A percentile compares a stretch with the other conserved stretches of the same genome.
These are phyloP conservation scores for Lepidocyrtinus sp. DNA, from an alignment of 2,888 invertebrate species.

Conservation along the genomic window DNA sequence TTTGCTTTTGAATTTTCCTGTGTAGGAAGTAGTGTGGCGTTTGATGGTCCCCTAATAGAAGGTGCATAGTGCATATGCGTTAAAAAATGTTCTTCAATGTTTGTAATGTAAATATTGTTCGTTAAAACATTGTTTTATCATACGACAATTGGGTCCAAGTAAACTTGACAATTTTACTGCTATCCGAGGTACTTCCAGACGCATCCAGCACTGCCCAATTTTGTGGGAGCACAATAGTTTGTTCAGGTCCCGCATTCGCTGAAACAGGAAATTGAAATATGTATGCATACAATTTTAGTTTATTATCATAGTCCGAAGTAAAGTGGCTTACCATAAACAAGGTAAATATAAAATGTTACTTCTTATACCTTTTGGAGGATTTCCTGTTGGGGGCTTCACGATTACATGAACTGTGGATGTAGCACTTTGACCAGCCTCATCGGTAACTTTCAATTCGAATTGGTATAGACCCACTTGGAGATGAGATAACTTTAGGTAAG, in stretches of 20 bases:
- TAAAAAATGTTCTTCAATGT: not conserved
- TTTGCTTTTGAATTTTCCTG: conserved; percentile 81
- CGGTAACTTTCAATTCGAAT: conserved; percentile 92
- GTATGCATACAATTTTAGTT: not conserved
- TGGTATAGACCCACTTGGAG: conserved; percentile 95
- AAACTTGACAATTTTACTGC: conserved; percentile 86
- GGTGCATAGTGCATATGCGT: conserved; percentile 36
- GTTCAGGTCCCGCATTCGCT: conserved; percentile 76
- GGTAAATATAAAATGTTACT: too few relatives aligned
- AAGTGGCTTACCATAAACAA: too few relatives aligned
- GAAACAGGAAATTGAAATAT: not conserved
- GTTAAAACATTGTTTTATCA: conserved; percentile 15
- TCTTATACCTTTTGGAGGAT: conserved; percentile 84
- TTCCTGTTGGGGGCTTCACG: conserved; percentile 90
- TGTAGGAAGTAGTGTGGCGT: conserved; percentile 71
- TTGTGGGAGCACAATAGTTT: conserved; percentile 86
- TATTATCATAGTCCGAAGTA: not conserved
- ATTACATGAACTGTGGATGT: conserved; percentile 92
- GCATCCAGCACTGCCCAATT: conserved; percentile 88
- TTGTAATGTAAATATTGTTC: conserved; percentile 2
- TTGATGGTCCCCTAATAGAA: conserved; percentile 76
- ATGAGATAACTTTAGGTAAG: conserved; percentile 89
- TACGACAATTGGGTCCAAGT: conserved; percentile 86
- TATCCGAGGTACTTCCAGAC: conserved; percentile 82
- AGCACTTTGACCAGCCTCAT: conserved; percentile 90